Percentiles rank a stretch among this genome's conserved stretches.
Evolutionary conservation across 1,140 invertebrate species (phyloP).

Genomic region (Drosophila sturtevanti): DNA sequence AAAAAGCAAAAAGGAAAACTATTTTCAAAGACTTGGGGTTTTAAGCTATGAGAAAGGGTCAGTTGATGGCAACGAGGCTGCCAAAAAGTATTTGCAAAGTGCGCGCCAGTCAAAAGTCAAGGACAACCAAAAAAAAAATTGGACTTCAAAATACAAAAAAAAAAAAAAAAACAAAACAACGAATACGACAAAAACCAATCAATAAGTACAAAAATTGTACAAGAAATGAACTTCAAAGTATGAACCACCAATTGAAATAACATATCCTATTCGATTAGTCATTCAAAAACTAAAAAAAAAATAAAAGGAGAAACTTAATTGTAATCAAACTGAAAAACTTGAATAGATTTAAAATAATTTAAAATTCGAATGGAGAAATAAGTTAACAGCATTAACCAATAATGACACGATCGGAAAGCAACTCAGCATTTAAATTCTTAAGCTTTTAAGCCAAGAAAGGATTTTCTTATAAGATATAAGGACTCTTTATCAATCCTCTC

Average conservation of each 20-base stretch:
- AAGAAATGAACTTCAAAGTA: slow-evolving; percentile 29
- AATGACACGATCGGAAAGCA: no score
- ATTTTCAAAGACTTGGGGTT: slow-evolving; percentile 58
- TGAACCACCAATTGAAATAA: neutral
- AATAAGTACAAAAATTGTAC: slow-evolving; percentile 57
- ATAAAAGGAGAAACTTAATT: no score
- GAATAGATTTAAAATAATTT: no score
- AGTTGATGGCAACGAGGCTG: slow-evolving; percentile 68
- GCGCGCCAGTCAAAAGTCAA: slow-evolving; percentile 74
- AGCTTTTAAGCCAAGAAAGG: no score
- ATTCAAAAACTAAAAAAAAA: neutral
- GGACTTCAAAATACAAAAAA: neutral
- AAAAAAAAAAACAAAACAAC: slow-evolving; percentile 29
- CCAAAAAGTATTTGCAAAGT: slow-evolving; percentile 75
- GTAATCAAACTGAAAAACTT: no score
- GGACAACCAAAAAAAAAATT: slow-evolving; percentile 53
- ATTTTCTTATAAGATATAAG: no score
- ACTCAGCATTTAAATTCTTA: no score
- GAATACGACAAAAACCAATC: slow-evolving; percentile 38
- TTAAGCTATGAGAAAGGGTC: slow-evolving; percentile 15
- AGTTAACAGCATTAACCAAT: no score
- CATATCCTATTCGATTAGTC: neutral
- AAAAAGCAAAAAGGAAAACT: slow-evolving; percentile 55
- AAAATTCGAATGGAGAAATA: no score
- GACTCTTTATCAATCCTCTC: no score